Base-by-base conservation (phyloP, 2,797 vertebrate genomes). In the Liasis olivaceus region DNA sequence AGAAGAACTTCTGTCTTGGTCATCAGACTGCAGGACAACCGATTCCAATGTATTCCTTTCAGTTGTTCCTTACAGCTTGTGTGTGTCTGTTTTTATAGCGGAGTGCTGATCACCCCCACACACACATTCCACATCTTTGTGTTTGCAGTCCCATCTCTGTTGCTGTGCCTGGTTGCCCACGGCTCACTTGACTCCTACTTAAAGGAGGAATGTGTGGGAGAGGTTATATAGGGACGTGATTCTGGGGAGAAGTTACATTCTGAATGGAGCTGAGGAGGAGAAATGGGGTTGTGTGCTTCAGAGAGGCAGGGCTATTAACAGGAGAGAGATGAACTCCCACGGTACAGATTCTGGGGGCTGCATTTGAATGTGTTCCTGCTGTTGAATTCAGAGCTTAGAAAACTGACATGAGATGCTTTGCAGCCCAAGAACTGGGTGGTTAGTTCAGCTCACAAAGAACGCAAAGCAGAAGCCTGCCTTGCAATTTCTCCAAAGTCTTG, bases 211-310 rank as follows among this genome's bases (percentile, higher is more conserved):
- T 92, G 85, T 89, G 77, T 89, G 90, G 85, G 87, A 96, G 92
- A 89, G 93, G 94, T 95, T 94, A 92, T 94, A 88, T 89, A 63
- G 96, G 94, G 94, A 94, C 42, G 92, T 91, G 92, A 92, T 93
- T 93, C 62, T 85, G 77, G 84, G 94, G 81, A 31, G 85, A 93
- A 5, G 7, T 94, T 2, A 87, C 72, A 90, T 90, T 95, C 91
- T 59, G 62, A 95, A 81, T 42, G 54, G 47, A 95, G 90, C 59
- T 91, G 69, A 94, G 56, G 63, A 62, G 20, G 42, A 85, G 64
- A 94, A 93, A 95, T 64, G 56, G 91, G 85, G 12, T 66, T 72
- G 88, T 89, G 88, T 31, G n/a, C 11, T 9, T 95, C 86, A n/a
- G 59, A 77, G 28, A 66, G 0, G 87, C 51, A 87, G 54, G 69